These are phyloP conservation scores for Monochamus alternatus DNA, from an alignment of 2,888 invertebrate genomes.

Conservation along the genomic window DNA sequence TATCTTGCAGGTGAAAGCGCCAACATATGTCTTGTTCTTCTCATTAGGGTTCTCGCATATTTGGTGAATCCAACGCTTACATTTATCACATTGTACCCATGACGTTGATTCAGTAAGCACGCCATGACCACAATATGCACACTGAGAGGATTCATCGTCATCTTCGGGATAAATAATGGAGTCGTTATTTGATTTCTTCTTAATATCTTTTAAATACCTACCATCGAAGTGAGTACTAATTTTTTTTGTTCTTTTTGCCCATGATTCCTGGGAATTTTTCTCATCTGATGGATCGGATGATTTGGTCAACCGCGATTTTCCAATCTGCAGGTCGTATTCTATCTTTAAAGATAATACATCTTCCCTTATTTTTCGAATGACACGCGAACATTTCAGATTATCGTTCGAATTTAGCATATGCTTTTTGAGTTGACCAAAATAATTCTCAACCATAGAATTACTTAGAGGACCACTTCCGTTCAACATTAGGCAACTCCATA, in stretches of 20 bases:
- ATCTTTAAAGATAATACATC: too few relatives aligned
- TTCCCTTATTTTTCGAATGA: too few relatives aligned
- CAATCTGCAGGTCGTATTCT: too few relatives aligned
- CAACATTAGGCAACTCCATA: not conserved
- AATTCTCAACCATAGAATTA: not conserved
- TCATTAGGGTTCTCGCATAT: not conserved
- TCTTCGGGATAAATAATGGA: not conserved
- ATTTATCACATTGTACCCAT: not conserved
- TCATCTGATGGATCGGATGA: too few relatives aligned
- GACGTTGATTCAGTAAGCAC: not conserved
- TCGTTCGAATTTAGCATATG: too few relatives aligned
- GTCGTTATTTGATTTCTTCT: not conserved
- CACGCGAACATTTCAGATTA: too few relatives aligned
- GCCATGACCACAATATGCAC: not conserved
- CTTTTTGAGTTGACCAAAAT: too few relatives aligned
- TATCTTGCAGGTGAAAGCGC: not conserved
- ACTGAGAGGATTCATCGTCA: not conserved
- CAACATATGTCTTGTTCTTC: not conserved
- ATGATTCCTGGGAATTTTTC: too few relatives aligned
- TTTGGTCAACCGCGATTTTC: too few relatives aligned
- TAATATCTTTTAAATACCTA: not conserved
- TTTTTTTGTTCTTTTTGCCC: too few relatives aligned
- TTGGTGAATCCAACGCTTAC: slow-evolving; percentile 1
- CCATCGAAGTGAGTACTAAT: too few relatives aligned
- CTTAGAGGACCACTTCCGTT: not conserved